phyloP scores from a whole-genome alignment of 2,797 vertebrate genomes.

The Otolemur crassicaudatus region DNA sequence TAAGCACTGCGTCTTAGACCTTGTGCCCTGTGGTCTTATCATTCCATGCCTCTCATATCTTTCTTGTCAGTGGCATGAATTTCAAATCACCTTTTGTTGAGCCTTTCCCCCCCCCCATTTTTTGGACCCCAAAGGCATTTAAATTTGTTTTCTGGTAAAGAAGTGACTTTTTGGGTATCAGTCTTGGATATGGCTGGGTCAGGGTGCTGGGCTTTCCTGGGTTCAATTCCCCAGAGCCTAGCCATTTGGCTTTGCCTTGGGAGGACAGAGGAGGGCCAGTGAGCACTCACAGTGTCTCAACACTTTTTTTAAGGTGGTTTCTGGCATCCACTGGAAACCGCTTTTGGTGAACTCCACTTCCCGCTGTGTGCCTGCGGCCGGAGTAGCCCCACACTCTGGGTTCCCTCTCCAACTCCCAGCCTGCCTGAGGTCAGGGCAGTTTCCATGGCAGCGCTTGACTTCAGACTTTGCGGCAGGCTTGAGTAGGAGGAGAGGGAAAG shows the following conservation, averaged over 20 bases:
- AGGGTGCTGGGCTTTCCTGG: constrained; percentile 51
- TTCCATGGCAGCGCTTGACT: constrained; percentile 76
- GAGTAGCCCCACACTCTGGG: constrained; percentile 74
- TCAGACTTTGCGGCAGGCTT: constrained; percentile 80
- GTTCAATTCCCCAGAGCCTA: background rate
- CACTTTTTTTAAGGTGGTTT: constrained; percentile 80
- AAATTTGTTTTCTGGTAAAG: background rate
- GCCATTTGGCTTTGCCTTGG: background rate
- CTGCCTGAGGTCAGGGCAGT: constrained; percentile 80
- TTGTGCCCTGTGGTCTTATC: background rate
- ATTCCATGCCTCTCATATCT: accelerated
- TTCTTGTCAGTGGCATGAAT: background rate
- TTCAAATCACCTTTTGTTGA: background rate
- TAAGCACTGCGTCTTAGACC: background rate
- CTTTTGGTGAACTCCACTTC: constrained; percentile 79
- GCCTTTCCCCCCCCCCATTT: background rate
- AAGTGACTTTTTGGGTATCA: background rate
- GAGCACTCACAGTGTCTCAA: constrained; percentile 80
- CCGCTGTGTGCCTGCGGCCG: constrained; percentile 75
- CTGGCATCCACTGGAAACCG: constrained; percentile 81
- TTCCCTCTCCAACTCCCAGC: constrained; percentile 80
- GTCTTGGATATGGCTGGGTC: constrained; percentile 39
- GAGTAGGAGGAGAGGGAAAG: constrained; percentile 82
- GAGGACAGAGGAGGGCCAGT: constrained; percentile 47
- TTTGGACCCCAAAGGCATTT: background rate